phyloP scores from a whole-genome alignment of 1,140 invertebrate species.

The Drosophila ambigua region DNA sequence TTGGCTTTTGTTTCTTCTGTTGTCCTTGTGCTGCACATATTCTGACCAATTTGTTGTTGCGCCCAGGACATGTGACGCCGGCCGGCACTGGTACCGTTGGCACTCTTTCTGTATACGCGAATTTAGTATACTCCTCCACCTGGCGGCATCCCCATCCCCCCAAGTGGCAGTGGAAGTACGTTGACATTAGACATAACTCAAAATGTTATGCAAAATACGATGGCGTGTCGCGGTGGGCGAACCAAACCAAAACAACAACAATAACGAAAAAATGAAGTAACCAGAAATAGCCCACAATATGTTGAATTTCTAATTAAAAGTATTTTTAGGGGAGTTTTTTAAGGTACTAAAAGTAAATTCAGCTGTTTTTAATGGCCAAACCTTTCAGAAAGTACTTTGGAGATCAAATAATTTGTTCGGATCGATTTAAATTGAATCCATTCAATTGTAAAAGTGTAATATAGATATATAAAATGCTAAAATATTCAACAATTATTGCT shows the following conservation, averaged over 20 bases:
- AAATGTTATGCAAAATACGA: conserved; percentile 75
- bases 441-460: too few species aligned
- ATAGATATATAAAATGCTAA: too few species aligned
- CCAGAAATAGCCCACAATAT: conserved; percentile 16
- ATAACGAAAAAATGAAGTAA: conserved; percentile 15
- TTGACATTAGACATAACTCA: conserved; percentile 81
- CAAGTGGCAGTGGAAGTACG: conserved; percentile 55
- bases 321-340: conserved; percentile 36
- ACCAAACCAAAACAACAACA: conserved; percentile 5
- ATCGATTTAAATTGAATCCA: too few species aligned
- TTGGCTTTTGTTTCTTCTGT: conserved; percentile 59
- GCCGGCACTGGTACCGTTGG: conserved; percentile 19
- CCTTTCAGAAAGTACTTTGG: too few species aligned
- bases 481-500: too few species aligned
- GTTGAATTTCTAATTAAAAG: conserved; percentile 57
- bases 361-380: too few species aligned
- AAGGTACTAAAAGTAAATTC: conserved; percentile 9
- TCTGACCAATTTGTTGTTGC: conserved; percentile 71
- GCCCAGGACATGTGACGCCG: conserved; percentile 64
- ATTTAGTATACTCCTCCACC: background rate
- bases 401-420: too few species aligned
- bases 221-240: conserved; percentile 54
- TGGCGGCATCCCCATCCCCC: conserved; percentile 24
- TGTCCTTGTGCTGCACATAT: conserved; percentile 26
- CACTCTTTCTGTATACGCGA: conserved; percentile 1